Evolutionary conservation across 2,113 vertebrate species (phyloP).

Genomic region (Phalacrocorax carbo): DNA sequence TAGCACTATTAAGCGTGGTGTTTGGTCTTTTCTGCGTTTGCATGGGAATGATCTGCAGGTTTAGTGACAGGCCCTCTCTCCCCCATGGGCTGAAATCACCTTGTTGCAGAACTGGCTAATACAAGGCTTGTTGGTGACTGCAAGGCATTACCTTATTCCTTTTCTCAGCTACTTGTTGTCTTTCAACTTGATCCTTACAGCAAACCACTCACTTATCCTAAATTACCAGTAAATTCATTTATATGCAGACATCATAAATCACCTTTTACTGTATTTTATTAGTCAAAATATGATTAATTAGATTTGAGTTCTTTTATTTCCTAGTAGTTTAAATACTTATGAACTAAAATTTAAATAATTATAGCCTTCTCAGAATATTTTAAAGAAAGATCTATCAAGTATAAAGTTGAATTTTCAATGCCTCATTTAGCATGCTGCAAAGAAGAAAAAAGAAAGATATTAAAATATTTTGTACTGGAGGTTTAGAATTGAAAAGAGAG

Average conservation of each 20-base stretch:
- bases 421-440: slow-evolving; percentile 48
- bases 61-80: background rate
- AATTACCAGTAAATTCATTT: background rate
- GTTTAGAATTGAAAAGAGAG: slow-evolving; percentile 45
- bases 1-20: background rate
- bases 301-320: background rate
- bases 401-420: slow-evolving; percentile 49
- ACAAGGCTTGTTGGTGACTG: background rate
- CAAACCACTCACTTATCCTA: background rate
- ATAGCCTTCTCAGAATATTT: slow-evolving; percentile 43
- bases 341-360: slow-evolving; percentile 70
- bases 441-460: slow-evolving; percentile 37
- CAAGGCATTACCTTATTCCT: background rate
- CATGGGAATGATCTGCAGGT: background rate
- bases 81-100: background rate
- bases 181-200: background rate
- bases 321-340: slow-evolving; percentile 34
- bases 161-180: background rate
- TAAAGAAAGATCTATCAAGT: slow-evolving; percentile 9
- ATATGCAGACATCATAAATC: background rate
- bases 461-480: slow-evolving; percentile 66
- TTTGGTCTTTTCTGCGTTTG: background rate
- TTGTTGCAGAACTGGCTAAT: background rate
- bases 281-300: slow-evolving; percentile 49
- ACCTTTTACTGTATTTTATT: slow-evolving; percentile 22